Percentiles rank a stretch among this genome's conserved stretches.
These are phyloP conservation scores for Coregonus ussuriensis DNA, from an alignment of 2,797 vertebrate genomes.

Conservation along the genomic window DNA sequence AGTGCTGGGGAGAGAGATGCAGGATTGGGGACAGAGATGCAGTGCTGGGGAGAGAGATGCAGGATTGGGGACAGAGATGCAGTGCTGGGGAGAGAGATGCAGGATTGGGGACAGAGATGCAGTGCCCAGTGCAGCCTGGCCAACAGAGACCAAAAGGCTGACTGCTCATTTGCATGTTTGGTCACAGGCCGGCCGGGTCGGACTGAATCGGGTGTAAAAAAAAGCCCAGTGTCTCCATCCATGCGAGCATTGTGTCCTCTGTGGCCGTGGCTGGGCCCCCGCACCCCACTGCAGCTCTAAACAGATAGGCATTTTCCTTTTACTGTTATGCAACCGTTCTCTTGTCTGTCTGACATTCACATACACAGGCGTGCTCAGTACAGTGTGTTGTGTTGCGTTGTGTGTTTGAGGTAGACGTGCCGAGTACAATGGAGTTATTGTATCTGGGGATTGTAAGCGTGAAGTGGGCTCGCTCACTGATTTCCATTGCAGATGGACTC, in stretches of 20 bases:
- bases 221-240: neutral
- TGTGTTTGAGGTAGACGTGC: neutral
- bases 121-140: neutral
- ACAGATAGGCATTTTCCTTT: conserved; percentile 1
- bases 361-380: neutral
- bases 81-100: too few species aligned
- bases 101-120: too few species aligned
- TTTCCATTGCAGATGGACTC: neutral
- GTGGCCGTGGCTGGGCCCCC: neutral
- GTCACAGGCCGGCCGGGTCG: neutral
- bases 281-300: neutral
- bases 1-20: too few species aligned
- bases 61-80: too few species aligned
- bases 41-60: neutral
- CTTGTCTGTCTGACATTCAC: neutral
- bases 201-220: neutral
- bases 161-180: conserved; percentile 5
- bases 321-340: neutral
- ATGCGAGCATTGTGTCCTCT: neutral
- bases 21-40: too few species aligned
- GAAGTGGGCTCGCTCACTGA: neutral
- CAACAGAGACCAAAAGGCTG: neutral
- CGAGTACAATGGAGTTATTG: neutral
- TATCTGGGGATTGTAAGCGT: neutral
- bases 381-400: neutral